phyloP scores from a whole-genome alignment of 2,113 vertebrate genomes.

The Damaliscus lunatus region DNA sequence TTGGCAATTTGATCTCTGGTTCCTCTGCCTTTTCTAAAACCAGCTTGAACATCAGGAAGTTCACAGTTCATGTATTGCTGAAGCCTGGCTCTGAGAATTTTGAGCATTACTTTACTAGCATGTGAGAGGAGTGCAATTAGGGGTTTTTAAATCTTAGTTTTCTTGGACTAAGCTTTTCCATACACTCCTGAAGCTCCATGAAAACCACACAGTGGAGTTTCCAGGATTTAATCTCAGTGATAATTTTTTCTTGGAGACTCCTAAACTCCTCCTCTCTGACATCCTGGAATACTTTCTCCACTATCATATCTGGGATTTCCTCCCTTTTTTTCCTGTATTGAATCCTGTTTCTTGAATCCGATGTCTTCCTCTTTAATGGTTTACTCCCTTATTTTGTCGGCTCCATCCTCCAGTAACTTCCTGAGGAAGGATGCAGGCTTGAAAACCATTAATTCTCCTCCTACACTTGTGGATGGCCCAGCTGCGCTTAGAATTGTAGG shows the following conservation, averaged over 20 bases:
- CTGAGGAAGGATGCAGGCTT: background rate
- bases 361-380: background rate
- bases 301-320: no score
- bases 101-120: no score
- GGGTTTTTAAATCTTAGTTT: background rate
- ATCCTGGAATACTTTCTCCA: background rate
- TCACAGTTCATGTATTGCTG: no score
- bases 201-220: background rate
- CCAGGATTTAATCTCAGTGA: background rate
- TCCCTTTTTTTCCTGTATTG: background rate
- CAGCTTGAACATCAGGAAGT: no score
- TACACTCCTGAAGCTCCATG: background rate
- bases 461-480: rapidly evolving
- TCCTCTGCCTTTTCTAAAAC: no score
- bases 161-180: background rate
- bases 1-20: no score
- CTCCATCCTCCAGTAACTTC: background rate
- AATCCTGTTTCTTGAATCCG: background rate
- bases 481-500: background rate
- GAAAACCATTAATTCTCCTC: background rate
- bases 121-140: no score
- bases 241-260: background rate
- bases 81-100: no score
- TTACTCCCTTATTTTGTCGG: background rate
- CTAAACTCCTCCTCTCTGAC: background rate